A percentile compares a stretch with the other conserved stretches of the same genome.
Conservation (phyloP, 37 sponge, comb jelly and placozoan species). For the Theonella swinhoei region DNA sequence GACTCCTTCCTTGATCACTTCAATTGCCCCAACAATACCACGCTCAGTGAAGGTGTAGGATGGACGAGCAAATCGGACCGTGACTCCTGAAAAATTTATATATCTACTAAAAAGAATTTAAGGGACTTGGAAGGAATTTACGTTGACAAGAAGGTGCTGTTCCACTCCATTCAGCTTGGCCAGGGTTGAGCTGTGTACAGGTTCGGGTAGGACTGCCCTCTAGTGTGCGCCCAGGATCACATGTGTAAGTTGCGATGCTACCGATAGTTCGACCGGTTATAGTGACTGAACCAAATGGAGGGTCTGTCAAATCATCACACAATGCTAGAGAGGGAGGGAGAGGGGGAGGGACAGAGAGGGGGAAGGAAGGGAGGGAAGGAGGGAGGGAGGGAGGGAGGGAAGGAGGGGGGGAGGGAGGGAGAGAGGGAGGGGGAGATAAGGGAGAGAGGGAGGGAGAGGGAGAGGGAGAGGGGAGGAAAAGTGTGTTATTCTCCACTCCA, state of each 20-base stretch:
- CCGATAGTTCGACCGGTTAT: not conserved
- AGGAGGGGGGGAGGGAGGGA: no score
- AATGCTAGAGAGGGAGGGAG: no score
- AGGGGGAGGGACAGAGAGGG: no score
- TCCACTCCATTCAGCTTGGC: not conserved
- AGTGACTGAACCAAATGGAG: not conserved
- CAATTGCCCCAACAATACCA: not conserved
- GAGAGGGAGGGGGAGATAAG: no score
- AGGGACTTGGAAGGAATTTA: not conserved
- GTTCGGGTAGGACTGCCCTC: not conserved
- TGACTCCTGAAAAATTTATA: slow-evolving; percentile 15
- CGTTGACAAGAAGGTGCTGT: not conserved
- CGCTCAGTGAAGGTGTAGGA: slow-evolving; percentile 22
- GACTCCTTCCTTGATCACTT: not conserved
- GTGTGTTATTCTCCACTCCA: no score
- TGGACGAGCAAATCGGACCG: slow-evolving; percentile 9
- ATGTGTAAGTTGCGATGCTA: not conserved
- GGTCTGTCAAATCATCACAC: not conserved
- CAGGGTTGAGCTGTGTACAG: not conserved
- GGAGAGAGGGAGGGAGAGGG: no score
- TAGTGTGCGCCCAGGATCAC: not conserved
- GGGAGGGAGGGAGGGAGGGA: no score
- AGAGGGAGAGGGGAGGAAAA: no score
- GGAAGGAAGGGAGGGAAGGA: no score
- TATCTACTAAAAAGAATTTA: not conserved